These are phyloP conservation scores for Sinella curviseta DNA, from an alignment of 1,140 invertebrate genomes.

Conservation along the genomic window DNA sequence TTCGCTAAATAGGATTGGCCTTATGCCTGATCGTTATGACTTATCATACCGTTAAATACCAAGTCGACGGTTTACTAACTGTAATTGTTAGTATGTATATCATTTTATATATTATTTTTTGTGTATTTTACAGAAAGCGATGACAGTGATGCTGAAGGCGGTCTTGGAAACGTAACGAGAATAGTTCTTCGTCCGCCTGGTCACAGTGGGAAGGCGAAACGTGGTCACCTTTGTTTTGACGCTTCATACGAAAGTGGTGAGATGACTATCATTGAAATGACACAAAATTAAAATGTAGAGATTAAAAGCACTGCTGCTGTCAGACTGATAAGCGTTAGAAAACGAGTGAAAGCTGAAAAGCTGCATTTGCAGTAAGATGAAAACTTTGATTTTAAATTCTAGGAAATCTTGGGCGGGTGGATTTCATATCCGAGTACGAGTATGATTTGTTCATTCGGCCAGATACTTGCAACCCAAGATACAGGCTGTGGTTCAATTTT, in stretches of 20 bases:
- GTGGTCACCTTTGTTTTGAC: conserved; percentile 94
- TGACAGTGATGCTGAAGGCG: conserved; percentile 90
- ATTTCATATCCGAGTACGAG: conserved; percentile 89
- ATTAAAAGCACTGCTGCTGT: not conserved
- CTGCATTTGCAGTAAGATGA: no score
- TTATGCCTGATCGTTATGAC: not conserved
- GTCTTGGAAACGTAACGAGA: conserved; percentile 89
- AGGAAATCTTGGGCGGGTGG: conserved; percentile 94
- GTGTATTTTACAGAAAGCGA: conserved; percentile 74
- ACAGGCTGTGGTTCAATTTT: conserved; percentile 97
- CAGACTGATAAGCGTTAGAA: not conserved
- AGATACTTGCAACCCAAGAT: conserved; percentile 90
- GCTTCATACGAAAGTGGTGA: conserved; percentile 93
- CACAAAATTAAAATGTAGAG: no score
- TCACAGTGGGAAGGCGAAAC: conserved; percentile 89
- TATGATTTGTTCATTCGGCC: conserved; percentile 95
- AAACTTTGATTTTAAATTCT: conserved; percentile 32
- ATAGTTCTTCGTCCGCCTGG: conserved; percentile 89
- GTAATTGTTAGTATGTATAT: not conserved
- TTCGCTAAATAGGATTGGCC: not conserved
- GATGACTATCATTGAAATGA: conserved; percentile 44
- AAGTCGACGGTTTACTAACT: no score
- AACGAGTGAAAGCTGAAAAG: not conserved
- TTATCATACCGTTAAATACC: not conserved
- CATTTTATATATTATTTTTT: not conserved